Evolutionary conservation across 2,888 invertebrate species (phyloP).

Genomic region (Apodemia mormo): DNA sequence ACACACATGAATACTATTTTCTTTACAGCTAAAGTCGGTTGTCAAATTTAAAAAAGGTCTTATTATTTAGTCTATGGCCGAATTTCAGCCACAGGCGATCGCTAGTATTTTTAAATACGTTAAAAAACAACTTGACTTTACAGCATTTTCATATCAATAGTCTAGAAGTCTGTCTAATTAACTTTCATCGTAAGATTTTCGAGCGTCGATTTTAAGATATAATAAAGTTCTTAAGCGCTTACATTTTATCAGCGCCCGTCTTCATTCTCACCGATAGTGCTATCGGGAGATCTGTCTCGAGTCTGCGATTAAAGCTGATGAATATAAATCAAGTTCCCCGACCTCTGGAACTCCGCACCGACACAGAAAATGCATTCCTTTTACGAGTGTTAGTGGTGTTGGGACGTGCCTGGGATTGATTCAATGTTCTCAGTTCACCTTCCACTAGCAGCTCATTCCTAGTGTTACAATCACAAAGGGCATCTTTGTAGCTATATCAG

Average conservation of each 20-base stretch:
- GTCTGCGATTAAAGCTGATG: background rate
- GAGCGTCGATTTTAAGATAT: background rate
- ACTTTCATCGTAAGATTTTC: no score
- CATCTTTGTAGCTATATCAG: background rate
- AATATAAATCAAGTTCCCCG: conserved; percentile 5
- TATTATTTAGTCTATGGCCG: no score
- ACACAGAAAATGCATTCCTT: conserved; percentile 3
- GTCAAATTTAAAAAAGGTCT: no score
- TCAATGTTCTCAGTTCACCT: background rate
- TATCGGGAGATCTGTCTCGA: background rate
- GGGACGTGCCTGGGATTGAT: background rate
- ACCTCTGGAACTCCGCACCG: background rate
- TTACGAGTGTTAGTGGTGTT: background rate
- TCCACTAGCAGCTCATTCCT: background rate
- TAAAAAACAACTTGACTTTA: no score
- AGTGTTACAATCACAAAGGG: background rate
- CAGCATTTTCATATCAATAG: no score
- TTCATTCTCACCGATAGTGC: background rate
- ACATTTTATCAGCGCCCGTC: background rate
- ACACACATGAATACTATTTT: no score
- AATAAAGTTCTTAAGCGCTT: background rate
- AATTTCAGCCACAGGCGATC: no score
- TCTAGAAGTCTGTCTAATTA: no score
- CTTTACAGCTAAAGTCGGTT: no score
- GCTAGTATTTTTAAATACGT: no score